Evolutionary conservation across 2,113 vertebrate species (phyloP).

Genomic region (Numenius arquata): DNA sequence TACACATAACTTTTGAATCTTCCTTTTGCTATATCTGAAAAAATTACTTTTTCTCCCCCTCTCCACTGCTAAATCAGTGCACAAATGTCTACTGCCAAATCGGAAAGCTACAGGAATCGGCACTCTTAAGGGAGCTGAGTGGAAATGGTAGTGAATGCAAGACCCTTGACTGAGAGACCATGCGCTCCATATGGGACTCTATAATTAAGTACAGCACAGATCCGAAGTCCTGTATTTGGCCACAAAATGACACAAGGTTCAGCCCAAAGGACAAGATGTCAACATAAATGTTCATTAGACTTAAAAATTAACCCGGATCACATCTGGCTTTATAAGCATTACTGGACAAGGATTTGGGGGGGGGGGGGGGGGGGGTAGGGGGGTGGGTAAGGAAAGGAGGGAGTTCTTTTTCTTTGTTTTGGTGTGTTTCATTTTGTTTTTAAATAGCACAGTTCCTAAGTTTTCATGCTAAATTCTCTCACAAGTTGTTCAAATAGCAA

Average conservation of each 20-base stretch:
- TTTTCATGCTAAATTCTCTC: not conserved
- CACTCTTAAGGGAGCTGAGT: not conserved
- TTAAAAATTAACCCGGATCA: not conserved
- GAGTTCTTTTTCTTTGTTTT: not conserved
- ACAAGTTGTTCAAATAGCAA: not conserved
- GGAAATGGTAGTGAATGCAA: not conserved
- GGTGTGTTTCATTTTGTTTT: not conserved
- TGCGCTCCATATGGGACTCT: fast-evolving
- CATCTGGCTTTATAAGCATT: not conserved
- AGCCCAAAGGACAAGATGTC: not conserved
- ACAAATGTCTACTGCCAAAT: not conserved
- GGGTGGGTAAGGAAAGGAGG: too few relatives aligned
- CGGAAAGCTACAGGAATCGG: not conserved
- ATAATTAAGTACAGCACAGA: not conserved
- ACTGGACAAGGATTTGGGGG: not conserved
- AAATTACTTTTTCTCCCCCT: not conserved
- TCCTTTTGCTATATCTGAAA: not conserved
- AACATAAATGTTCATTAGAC: not conserved
- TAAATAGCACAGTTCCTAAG: not conserved
- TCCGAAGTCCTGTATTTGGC: not conserved
- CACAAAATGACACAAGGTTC: not conserved
- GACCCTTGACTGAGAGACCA: not conserved
- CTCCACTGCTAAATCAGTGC: not conserved
- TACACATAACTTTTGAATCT: not conserved
- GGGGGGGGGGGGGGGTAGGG: too few relatives aligned